Evolutionary conservation across 1,140 invertebrate genomes (phyloP).

Genomic region (Macrobrachium nipponense): DNA sequence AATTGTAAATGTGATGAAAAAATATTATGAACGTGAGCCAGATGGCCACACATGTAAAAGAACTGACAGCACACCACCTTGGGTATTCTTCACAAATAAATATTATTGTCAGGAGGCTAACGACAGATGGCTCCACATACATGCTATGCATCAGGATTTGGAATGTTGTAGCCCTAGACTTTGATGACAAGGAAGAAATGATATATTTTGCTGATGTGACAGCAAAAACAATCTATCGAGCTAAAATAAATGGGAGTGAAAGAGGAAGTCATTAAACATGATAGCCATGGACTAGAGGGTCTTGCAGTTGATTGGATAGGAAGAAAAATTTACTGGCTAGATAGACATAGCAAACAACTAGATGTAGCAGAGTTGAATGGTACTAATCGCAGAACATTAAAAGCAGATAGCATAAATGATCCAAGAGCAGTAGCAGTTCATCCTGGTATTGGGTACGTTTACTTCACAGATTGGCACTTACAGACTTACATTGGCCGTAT

Average conservation of each 20-base stretch:
- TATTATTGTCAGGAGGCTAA: slow-evolving; percentile 97
- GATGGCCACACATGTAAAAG: slow-evolving; percentile 93
- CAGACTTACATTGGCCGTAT: slow-evolving; percentile 95
- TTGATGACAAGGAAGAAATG: slow-evolving; percentile 85
- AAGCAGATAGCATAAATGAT: slow-evolving; percentile 85
- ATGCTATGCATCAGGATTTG: slow-evolving; percentile 90
- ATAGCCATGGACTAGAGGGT: slow-evolving; percentile 95
- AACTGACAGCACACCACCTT: slow-evolving; percentile 84
- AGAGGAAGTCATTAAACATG: slow-evolving; percentile 90
- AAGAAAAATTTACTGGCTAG: slow-evolving; percentile 97
- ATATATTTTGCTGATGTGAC: slow-evolving; percentile 96
- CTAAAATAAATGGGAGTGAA: slow-evolving; percentile 70
- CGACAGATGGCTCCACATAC: slow-evolving; percentile 86
- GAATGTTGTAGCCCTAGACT: slow-evolving; percentile 96
- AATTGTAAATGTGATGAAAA: slow-evolving; percentile 95
- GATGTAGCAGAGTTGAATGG: slow-evolving; percentile 93
- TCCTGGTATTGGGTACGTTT: slow-evolving; percentile 93
- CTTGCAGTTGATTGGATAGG: slow-evolving; percentile 97
- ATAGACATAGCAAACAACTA: slow-evolving; percentile 92
- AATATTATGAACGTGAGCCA: slow-evolving; percentile 86
- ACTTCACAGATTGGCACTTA: slow-evolving; percentile 96
- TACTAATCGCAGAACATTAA: slow-evolving; percentile 87
- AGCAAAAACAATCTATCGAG: slow-evolving; percentile 87
- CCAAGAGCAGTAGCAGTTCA: slow-evolving; percentile 94
- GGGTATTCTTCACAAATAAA: slow-evolving; percentile 97